Percentiles rank a stretch among this genome's conserved stretches.
These are phyloP conservation scores for Hanleya hanleyi DNA, from an alignment of 2,888 invertebrate genomes.

Conservation along the genomic window DNA sequence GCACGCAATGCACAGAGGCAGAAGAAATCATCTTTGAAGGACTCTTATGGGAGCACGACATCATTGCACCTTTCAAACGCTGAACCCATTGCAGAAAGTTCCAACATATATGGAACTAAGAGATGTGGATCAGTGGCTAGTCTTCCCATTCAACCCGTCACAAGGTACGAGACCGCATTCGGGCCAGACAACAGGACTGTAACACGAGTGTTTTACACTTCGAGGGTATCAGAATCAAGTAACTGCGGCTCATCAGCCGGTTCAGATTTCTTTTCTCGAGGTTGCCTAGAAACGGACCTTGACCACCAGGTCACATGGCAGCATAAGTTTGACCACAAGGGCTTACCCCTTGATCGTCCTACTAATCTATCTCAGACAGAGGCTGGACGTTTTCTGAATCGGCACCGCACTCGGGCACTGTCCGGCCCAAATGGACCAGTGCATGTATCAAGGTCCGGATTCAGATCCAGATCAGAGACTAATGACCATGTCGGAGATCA, in stretches of 20 bases:
- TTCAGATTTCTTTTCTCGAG: background rate
- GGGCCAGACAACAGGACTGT: constrained; percentile 65
- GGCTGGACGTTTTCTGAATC: too few species aligned
- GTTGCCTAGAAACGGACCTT: background rate
- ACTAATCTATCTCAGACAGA: too few species aligned
- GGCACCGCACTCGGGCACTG: too few species aligned
- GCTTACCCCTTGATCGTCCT: too few species aligned
- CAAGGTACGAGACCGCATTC: constrained; percentile 63
- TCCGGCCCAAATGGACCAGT: too few species aligned
- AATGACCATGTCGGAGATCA: too few species aligned
- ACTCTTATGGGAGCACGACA: background rate
- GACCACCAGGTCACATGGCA: background rate
- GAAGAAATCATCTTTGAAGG: background rate
- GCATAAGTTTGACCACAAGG: too few species aligned
- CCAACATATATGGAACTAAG: constrained; percentile 21
- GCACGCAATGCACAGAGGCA: background rate
- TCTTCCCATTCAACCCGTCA: constrained; percentile 48
- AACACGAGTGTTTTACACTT: constrained; percentile 56
- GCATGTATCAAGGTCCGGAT: too few species aligned
- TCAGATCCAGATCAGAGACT: too few species aligned
- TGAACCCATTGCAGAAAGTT: constrained; percentile 40
- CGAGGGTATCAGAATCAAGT: background rate
- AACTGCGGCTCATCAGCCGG: background rate
- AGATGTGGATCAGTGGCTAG: constrained; percentile 40
- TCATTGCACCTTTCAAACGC: constrained; percentile 40